A percentile compares a stretch with the other conserved stretches of the same genome.
phyloP scores from a whole-genome alignment of 1,140 invertebrate species.

The Leptinotarsa lineolata region DNA sequence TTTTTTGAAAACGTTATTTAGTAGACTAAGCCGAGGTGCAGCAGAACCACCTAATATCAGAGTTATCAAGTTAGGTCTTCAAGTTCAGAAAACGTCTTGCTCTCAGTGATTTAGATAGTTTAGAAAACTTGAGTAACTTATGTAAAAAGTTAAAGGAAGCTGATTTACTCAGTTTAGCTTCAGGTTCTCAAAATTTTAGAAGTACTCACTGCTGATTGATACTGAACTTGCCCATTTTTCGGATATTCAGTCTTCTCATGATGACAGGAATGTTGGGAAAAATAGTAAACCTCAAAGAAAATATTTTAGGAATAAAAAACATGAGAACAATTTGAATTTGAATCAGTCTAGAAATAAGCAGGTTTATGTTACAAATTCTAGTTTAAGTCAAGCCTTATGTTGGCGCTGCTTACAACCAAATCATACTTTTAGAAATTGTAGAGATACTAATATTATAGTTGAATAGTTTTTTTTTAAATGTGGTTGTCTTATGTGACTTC shows the following conservation, averaged over 20 bases:
- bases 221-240: not conserved
- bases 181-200: not conserved
- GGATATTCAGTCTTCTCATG: too few relatives aligned
- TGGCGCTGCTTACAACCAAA: not conserved
- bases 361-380: not conserved
- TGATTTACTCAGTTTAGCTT: not conserved
- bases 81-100: not conserved
- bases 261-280: too few relatives aligned
- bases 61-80: not conserved
- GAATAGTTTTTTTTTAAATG: not conserved
- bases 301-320: not conserved
- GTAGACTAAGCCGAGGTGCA: not conserved
- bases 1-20: not conserved
- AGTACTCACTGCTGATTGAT: not conserved
- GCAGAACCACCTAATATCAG: not conserved
- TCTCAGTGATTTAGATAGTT: slow-evolving; percentile 4
- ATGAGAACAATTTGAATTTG: not conserved
- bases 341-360: not conserved
- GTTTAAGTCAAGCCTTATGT: not conserved
- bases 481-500: not conserved
- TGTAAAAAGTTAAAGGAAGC: slow-evolving; percentile 5
- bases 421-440: slow-evolving; percentile 3
- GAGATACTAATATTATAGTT: not conserved
- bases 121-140: not conserved
- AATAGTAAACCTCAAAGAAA: not conserved